Base-by-base conservation (phyloP, 2,113 vertebrate species). In the Cynopterus brachyotis region DNA sequence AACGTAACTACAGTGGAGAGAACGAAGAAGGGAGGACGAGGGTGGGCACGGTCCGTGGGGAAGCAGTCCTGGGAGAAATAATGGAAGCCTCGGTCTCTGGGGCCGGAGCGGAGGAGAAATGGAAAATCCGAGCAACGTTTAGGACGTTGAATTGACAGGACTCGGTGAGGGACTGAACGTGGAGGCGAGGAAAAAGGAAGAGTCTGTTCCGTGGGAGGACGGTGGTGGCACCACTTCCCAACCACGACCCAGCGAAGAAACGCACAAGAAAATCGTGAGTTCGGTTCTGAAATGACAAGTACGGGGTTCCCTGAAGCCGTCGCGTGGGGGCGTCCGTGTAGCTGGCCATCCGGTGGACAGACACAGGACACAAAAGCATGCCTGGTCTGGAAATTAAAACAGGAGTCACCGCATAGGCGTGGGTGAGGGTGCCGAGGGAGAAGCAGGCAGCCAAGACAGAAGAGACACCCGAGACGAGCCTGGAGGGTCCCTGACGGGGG, bases 381-480 rank as follows among this genome's bases (percentile, higher is more conserved):
- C 22, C 45, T 78, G 15, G 79, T 12, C 2, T 55, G 67, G 42
- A 75, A 62, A 59, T 53, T 47, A n/a, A 89, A n/a, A 59, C 26
- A 0, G 15, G n/a, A 30, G 45, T 6, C 37, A 0, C 5, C 72
- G 0, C 9, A 6, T 0, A 75, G 28, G 17, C 10, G 0, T 0
- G 40, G 12, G 2, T 30, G 59, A 17, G 19, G 22, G 0, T 42
- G n/a, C n/a, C 40, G 16, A 2, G 59, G 37, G 9, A 22, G 22
- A 8, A 26, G 15, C 0, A 57, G 62, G 35, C 2, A 4, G 42
- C 26, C 3, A 8, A 35, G 60, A 42, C 24, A 28, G 35, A 32
- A 50, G 35, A 69, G 13, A 37, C 16, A 8, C 28, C n/a, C 9
- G 0, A n/a, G 76, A 22, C 15, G 7, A 3, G 42, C 42, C 42